Conservation (phyloP, 2,888 invertebrate genomes). For the Cataglyphis cursor region DNA sequence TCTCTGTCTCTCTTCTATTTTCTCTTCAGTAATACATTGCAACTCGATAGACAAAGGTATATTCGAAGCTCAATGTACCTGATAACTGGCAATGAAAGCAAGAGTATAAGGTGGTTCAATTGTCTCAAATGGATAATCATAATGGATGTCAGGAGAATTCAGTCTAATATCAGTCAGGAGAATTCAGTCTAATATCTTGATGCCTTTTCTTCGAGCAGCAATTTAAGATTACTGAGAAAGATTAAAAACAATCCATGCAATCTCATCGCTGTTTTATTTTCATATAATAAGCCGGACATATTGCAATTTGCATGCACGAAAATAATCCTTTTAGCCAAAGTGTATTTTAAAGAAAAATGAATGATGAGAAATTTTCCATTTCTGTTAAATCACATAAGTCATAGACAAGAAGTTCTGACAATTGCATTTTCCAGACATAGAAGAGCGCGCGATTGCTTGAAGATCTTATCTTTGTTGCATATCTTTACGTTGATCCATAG, state of each 20-base stretch:
- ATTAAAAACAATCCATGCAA: neutral
- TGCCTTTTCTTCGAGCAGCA: neutral
- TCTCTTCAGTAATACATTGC: constrained; percentile 52
- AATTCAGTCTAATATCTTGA: neutral
- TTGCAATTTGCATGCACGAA: no score
- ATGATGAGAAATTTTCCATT: neutral
- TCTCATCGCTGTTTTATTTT: neutral
- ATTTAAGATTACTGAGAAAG: neutral
- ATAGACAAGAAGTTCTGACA: neutral
- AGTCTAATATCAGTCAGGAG: neutral
- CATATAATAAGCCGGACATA: neutral
- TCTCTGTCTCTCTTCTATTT: constrained; percentile 25
- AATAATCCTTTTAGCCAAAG: neutral
- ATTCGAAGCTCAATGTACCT: constrained; percentile 23
- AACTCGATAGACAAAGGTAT: constrained; percentile 33
- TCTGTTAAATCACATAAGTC: no score
- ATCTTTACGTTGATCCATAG: neutral
- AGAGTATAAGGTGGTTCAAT: neutral
- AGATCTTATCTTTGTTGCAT: neutral
- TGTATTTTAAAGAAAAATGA: neutral
- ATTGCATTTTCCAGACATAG: neutral
- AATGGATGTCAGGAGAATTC: no score
- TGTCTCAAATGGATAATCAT: constrained; percentile 7
- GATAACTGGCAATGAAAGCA: constrained; percentile 24
- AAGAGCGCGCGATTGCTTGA: neutral